Base-by-base conservation (phyloP, 2,113 vertebrate genomes). In the Spea bombifrons region DNA sequence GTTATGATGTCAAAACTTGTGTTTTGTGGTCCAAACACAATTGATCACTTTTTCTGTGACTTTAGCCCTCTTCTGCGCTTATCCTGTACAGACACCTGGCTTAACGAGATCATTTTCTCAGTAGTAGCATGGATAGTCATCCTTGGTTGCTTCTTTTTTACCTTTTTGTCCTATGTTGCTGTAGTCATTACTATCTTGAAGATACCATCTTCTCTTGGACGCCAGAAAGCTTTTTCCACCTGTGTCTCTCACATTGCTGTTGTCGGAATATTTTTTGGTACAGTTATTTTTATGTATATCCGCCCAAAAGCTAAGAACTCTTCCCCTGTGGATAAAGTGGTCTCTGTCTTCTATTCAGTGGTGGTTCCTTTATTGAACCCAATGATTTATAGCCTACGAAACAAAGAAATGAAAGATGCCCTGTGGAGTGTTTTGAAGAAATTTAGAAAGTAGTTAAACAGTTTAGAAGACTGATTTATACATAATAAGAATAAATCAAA, bases 1-100 rank as follows among this genome's bases (percentile, higher is more conserved):
- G 61, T 73, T 43, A 53, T 55, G n/a, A 55, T 73, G 43, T 61
- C 30, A 7, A 57, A 8, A 47, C 8, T 73, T 53, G n/a, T 55
- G 7, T 73, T 73, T 73, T 73, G 71, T 61, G 53, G 71, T 30
- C 53, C 43, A 10, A 44, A 59, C 16, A 15, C 59, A 47, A 73
- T 73, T 61, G 71, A 73, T 45, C 71, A 73, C 47, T 53, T 73
- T 5, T 73, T 73, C 55, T 73, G 71, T 73, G 71, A 61, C 9
- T 73, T 73, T 55, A 61, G 53, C 46, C 71, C 71, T n/a, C 3
- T 73, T 3, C 53, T 73, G 5, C 59, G 61, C 59, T 30, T 61
- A 46, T 59, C 71, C 15, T 73, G 71, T 15, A 30, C 46, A 46
- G 53, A 55, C 47, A 15, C 71, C 5, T 47, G 4, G n/a, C 2